These are phyloP conservation scores for Dallia pectoralis DNA, from an alignment of 2,797 vertebrate genomes.

Conservation along the genomic window DNA sequence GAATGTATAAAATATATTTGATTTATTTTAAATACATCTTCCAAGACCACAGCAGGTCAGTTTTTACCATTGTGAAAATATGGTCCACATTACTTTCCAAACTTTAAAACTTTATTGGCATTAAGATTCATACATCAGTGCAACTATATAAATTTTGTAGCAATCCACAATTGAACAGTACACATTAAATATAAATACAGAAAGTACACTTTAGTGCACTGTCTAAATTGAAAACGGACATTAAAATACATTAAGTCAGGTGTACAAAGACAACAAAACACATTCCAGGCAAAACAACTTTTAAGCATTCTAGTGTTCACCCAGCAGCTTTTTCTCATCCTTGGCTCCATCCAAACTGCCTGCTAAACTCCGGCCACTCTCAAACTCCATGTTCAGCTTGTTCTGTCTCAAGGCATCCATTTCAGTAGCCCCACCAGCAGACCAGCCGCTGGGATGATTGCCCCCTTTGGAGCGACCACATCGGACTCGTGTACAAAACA, in stretches of 20 bases:
- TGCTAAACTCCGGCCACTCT: slow-evolving; percentile 34
- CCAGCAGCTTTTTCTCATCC: slow-evolving; percentile 38
- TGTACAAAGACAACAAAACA: not conserved
- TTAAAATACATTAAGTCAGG: slow-evolving; percentile 12
- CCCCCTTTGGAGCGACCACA: slow-evolving; percentile 26
- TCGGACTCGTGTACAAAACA: slow-evolving; percentile 52
- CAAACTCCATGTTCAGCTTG: slow-evolving; percentile 46
- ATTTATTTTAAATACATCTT: too few species aligned
- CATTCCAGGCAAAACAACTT: not conserved
- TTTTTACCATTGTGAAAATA: not conserved
- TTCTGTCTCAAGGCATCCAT: slow-evolving; percentile 50
- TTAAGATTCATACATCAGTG: not conserved
- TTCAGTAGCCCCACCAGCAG: slow-evolving; percentile 30
- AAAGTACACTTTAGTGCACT: slow-evolving; percentile 41
- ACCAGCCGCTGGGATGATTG: not conserved
- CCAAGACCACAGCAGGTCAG: too few species aligned
- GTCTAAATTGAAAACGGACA: slow-evolving; percentile 27
- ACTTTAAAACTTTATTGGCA: not conserved
- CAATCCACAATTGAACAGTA: slow-evolving; percentile 15
- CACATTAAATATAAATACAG: slow-evolving; percentile 6
- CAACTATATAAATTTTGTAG: not conserved
- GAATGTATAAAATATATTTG: not conserved
- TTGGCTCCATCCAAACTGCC: slow-evolving; percentile 38
- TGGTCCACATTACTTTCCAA: not conserved
- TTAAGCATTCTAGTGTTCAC: not conserved